Conservation (phyloP, 2,797 vertebrate species). For the Galaxias olidus region DNA sequence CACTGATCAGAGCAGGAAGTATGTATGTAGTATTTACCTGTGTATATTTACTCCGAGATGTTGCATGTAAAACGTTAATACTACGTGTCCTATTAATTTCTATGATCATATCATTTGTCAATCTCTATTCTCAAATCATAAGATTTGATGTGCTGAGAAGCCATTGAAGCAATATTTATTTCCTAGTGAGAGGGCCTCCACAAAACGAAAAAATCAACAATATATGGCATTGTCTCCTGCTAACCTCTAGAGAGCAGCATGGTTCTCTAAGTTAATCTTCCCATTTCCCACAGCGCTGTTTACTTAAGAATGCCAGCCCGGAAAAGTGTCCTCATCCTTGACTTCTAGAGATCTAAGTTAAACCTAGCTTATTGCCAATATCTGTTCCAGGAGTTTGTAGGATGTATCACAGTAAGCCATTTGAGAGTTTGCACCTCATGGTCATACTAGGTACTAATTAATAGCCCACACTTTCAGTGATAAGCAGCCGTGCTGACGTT, state of each 20-base stretch:
- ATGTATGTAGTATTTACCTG: no score
- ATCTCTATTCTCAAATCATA: no score
- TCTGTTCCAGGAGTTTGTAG: background rate
- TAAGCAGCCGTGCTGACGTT: background rate
- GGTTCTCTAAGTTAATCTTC: background rate
- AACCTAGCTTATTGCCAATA: no score
- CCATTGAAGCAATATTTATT: background rate
- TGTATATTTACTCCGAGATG: no score
- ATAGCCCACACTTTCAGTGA: background rate
- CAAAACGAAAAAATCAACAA: background rate
- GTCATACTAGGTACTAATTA: background rate
- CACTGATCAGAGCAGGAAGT: no score
- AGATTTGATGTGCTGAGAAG: background rate
- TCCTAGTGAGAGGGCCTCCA: background rate
- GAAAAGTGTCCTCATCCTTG: background rate
- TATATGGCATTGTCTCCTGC: background rate
- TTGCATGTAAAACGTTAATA: no score
- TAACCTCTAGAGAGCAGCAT: conserved; percentile 48
- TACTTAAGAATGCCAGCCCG: background rate
- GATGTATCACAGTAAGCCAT: background rate
- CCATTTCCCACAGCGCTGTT: background rate
- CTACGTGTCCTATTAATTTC: no score
- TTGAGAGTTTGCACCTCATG: conserved; percentile 5
- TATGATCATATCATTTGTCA: no score
- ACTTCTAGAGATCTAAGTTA: background rate